Conservation (phyloP, 1,140 invertebrate genomes). For the Rhagoletis zephyria region DNA sequence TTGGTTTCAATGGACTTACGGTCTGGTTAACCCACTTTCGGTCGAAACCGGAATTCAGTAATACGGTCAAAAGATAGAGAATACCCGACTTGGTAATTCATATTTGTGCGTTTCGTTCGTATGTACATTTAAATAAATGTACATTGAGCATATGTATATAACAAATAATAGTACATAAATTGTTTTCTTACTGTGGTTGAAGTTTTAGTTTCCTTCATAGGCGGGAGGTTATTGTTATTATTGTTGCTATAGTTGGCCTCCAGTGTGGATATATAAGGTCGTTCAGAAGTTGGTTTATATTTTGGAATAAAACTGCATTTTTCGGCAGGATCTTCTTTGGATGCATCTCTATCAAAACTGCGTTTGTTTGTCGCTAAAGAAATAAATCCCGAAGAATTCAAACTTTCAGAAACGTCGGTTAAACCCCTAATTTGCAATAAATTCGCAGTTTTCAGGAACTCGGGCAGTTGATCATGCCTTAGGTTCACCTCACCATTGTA, state of each 20-base stretch:
- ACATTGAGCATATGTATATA: too few species aligned
- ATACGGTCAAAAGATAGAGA: too few species aligned
- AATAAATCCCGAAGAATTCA: constrained; percentile 5
- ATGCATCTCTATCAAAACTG: background rate
- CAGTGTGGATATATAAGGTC: background rate
- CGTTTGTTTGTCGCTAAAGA: constrained; percentile 57
- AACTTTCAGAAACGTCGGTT: constrained; percentile 79
- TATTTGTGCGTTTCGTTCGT: too few species aligned
- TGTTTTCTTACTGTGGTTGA: background rate
- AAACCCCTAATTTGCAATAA: constrained; percentile 91
- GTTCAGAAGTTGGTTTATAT: constrained; percentile 2
- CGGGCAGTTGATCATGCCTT: constrained; percentile 88
- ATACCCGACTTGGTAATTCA: too few species aligned
- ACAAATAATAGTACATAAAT: background rate
- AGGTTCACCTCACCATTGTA: constrained; percentile 95
- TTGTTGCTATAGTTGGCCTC: background rate
- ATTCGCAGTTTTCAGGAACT: constrained; percentile 91
- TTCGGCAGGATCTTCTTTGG: background rate
- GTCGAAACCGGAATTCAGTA: too few species aligned
- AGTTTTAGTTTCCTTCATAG: constrained; percentile 4
- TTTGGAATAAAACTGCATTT: background rate
- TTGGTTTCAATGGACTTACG: too few species aligned
- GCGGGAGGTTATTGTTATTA: background rate
- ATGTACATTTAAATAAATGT: too few species aligned
- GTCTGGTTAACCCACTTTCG: too few species aligned